Percentiles rank a stretch among this genome's conserved stretches.
Evolutionary conservation across 2,113 vertebrate species (phyloP).

Genomic region (Xenopus borealis): DNA sequence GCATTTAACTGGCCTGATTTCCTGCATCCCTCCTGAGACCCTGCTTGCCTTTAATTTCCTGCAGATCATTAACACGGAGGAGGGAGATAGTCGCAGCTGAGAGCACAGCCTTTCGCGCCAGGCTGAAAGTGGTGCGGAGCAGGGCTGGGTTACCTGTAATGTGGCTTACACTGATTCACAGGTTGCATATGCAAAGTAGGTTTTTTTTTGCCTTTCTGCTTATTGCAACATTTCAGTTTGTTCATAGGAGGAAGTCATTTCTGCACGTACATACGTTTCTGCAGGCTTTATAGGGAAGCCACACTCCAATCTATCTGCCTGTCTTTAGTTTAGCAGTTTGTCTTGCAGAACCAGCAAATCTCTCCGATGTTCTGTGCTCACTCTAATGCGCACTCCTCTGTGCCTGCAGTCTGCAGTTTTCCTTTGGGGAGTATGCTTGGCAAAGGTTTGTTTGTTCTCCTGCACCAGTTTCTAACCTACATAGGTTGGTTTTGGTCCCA

Average conservation of each 20-base stretch:
- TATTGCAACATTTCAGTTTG: not conserved
- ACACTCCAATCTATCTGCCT: not conserved
- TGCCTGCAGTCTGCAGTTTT: too few relatives aligned
- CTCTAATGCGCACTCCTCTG: not conserved
- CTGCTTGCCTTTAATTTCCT: slow-evolving; percentile 46
- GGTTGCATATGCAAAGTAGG: slow-evolving; percentile 11
- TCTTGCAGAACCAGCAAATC: slow-evolving; percentile 5
- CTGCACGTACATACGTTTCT: slow-evolving; percentile 29
- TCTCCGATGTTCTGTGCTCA: not conserved
- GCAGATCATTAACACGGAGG: slow-evolving; percentile 51
- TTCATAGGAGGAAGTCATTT: slow-evolving; percentile 25
- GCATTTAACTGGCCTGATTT: slow-evolving; percentile 20
- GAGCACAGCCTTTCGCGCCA: not conserved
- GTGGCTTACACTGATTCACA: not conserved
- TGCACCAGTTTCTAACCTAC: too few relatives aligned
- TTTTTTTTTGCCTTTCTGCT: slow-evolving; percentile 24
- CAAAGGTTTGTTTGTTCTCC: too few relatives aligned
- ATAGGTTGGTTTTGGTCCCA: too few relatives aligned
- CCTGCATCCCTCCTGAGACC: slow-evolving; percentile 47
- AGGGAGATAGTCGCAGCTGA: slow-evolving; percentile 10
- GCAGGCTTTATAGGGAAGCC: slow-evolving; percentile 16
- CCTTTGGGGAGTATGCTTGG: too few relatives aligned
- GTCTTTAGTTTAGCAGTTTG: not conserved
- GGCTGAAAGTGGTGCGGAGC: too few relatives aligned
- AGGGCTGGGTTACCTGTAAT: slow-evolving; percentile 11